Base-by-base conservation (phyloP, 2,888 invertebrate species). In the Xylota segnis region DNA sequence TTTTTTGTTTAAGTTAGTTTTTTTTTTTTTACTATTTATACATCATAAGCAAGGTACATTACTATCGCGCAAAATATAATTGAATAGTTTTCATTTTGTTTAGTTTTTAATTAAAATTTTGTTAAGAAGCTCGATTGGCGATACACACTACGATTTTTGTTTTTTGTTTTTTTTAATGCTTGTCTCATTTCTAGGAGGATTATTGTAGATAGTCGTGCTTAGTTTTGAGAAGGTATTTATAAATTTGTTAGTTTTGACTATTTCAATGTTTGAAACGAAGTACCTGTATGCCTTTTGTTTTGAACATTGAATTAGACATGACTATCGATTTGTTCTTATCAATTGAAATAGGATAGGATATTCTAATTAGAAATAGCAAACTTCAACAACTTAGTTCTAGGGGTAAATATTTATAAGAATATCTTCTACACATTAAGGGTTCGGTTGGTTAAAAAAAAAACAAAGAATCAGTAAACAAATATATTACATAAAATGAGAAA, bases 301-400 rank as follows among this genome's bases (percentile, higher is more conserved):
- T 5, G 10, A 66, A 29, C 50, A 66, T 59, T 50, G 23, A 65
- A 59, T 45, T 27, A 12, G 34, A 7, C 14, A 37, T 59, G n/a
- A n/a, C 10, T 10, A 50, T 23, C 23, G 34, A 50, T 47, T 9
- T 43, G 29, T 47, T 14, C 9, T 74, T 63, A 58, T 34, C 27
- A 71, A 74, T 74, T 78, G 43, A 66, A 79, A 59, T 81, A 79
- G 66, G 65, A 71, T 43, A 76, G 70, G 77, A 54, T 75, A 78
- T 63, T 79, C 66, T 71, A 68, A 58, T 76, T 70, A 81, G 76
- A 77, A 82, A 70, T 81, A 86, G 82, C 81, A 86, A 86, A 86
- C 86, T 86, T 86, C 29, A 86, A 86, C 86, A 86, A 86, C 81
- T 82, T 86, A 86, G 66, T 72, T 45, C 86, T 86, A 86, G 50